Conservation (phyloP, 2,113 vertebrate genomes). For the Sialia sialis region DNA sequence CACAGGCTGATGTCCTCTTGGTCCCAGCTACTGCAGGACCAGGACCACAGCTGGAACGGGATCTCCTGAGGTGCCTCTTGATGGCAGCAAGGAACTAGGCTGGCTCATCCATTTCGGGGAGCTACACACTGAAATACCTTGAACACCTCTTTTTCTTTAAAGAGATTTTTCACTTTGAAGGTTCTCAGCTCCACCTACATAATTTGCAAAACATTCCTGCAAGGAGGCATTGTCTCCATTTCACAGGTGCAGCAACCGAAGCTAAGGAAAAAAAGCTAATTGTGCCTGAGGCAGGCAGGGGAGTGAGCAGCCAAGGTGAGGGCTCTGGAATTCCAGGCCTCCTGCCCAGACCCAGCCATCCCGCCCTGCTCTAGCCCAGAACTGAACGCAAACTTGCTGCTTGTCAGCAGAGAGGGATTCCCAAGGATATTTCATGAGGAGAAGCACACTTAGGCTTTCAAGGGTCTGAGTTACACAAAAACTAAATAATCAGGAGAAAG, state of each 20-base stretch:
- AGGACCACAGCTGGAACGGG: background rate
- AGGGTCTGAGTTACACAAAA: background rate
- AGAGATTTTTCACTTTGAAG: background rate
- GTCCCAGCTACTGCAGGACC: background rate
- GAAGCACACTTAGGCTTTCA: background rate
- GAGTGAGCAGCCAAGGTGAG: background rate
- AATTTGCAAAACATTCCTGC: background rate
- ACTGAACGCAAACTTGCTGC: background rate
- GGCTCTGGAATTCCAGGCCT: background rate
- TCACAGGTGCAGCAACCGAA: slow-evolving; percentile 38
- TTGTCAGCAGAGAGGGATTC: background rate
- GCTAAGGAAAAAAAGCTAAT: background rate
- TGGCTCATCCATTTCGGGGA: background rate
- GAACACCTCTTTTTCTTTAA: background rate
- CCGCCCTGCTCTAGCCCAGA: background rate
- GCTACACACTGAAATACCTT: background rate
- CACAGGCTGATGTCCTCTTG: background rate
- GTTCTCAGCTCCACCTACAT: background rate
- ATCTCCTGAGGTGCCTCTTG: background rate
- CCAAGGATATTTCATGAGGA: background rate
- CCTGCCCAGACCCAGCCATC: background rate
- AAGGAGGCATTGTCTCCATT: background rate
- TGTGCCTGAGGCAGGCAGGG: background rate
- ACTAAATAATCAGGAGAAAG: background rate
- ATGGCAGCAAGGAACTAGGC: background rate